These are phyloP conservation scores for Parochlus steinenii DNA, from an alignment of 2,888 invertebrate species.

Conservation along the genomic window DNA sequence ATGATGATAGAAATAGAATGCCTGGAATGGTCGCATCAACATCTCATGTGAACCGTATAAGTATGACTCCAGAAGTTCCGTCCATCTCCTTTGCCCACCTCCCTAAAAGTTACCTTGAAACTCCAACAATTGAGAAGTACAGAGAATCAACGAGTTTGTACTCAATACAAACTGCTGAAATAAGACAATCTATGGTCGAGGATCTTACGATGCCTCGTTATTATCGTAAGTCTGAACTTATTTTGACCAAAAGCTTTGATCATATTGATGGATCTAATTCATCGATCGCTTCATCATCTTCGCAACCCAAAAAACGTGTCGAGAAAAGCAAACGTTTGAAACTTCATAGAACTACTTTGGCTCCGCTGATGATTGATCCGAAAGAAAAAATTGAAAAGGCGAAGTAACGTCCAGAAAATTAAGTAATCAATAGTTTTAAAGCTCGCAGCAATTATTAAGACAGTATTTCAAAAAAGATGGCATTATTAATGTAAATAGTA, in stretches of 20 bases:
- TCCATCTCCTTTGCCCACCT: constrained; percentile 28
- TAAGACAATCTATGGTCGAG: constrained; percentile 29
- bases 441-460: no score
- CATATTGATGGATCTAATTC: constrained; percentile 5
- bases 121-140: constrained; percentile 30
- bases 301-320: constrained; percentile 20
- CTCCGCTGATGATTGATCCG: constrained; percentile 28
- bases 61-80: constrained; percentile 32
- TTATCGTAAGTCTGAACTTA: constrained; percentile 32
- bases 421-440: no score
- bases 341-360: constrained; percentile 25
- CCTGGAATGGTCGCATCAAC: constrained; percentile 4
- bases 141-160: constrained; percentile 28
- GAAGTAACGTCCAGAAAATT: no score
- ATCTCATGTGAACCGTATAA: constrained; percentile 19
- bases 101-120: constrained; percentile 30
- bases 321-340: constrained; percentile 29
- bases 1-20: not conserved
- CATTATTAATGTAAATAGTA: no score
- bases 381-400: constrained; percentile 9
- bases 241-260: constrained; percentile 19
- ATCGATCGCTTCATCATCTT: constrained; percentile 2
- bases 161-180: constrained; percentile 35
- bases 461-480: no score
- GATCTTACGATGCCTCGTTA: constrained; percentile 48